phyloP scores from a whole-genome alignment of 23 tunicate genomes.

The Oikopleura vanhoeffeni region DNA sequence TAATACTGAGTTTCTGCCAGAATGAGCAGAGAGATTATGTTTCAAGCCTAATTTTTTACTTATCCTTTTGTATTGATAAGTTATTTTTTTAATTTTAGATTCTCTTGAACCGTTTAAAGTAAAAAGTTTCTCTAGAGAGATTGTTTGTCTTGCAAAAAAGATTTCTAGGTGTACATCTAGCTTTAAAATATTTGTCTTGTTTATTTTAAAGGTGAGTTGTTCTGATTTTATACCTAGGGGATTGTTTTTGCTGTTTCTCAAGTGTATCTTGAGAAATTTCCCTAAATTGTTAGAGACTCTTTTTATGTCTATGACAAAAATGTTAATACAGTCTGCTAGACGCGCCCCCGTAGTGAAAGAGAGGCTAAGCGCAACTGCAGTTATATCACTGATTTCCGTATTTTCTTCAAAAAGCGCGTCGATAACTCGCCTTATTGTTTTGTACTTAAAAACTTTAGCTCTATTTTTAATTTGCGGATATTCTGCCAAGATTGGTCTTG shows the following conservation, averaged over 20 bases:
- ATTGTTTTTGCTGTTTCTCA: not conserved
- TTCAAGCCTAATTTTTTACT: not conserved
- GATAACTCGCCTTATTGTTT: too few species aligned
- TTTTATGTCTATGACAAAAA: not conserved
- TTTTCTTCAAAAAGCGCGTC: too few species aligned
- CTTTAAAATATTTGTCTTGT: not conserved
- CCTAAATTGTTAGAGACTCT: not conserved
- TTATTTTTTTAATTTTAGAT: too few species aligned
- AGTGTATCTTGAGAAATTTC: not conserved
- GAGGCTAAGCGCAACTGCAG: not conserved
- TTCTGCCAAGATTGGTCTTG: too few species aligned
- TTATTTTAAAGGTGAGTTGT: not conserved
- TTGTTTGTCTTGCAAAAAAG: too few species aligned
- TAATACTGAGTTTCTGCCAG: not conserved
- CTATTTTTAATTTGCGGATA: too few species aligned
- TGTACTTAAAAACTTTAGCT: too few species aligned
- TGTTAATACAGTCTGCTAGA: not conserved
- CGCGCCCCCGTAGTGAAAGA: not conserved
- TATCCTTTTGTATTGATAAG: not conserved
- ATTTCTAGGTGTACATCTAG: too few species aligned
- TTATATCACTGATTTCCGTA: too few species aligned
- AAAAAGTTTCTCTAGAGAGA: too few species aligned
- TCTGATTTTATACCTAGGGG: not conserved
- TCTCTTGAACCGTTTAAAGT: too few species aligned
- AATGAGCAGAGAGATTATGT: not conserved